Conservation (phyloP, 2,888 invertebrate species). For the Hirtodrosophila trivittata region DNA sequence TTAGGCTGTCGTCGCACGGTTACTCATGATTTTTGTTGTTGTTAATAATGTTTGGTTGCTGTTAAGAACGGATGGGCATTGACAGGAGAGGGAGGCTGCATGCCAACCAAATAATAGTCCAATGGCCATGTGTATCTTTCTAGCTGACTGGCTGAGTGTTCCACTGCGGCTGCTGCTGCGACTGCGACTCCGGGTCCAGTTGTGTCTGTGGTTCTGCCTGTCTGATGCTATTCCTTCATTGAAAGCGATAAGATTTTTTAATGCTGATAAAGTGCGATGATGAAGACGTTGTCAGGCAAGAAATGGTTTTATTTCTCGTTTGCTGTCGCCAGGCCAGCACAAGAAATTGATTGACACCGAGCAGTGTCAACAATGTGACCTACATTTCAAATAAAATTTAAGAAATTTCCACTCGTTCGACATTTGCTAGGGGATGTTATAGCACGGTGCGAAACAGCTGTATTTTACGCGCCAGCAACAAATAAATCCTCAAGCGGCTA, state of each 20-base stretch:
- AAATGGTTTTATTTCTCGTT: slow-evolving; percentile 24
- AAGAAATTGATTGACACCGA: slow-evolving; percentile 50
- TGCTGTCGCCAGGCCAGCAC: slow-evolving; percentile 9
- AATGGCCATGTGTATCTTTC: slow-evolving; percentile 67
- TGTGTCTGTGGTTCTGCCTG: slow-evolving; percentile 14
- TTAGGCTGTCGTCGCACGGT: slow-evolving; percentile 19
- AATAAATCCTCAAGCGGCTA: slow-evolving; percentile 42
- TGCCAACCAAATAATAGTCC: slow-evolving; percentile 59
- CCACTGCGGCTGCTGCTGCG: slow-evolving; percentile 41
- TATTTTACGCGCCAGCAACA: too few species aligned
- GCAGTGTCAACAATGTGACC: slow-evolving; percentile 37
- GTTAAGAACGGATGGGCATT: slow-evolving; percentile 30
- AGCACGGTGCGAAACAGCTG: too few species aligned
- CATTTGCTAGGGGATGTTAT: slow-evolving; percentile 3
- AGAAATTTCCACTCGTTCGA: not conserved
- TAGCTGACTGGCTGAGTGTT: slow-evolving; percentile 34
- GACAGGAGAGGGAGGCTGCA: slow-evolving; percentile 23
- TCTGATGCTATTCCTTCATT: slow-evolving; percentile 57
- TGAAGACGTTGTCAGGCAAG: slow-evolving; percentile 36
- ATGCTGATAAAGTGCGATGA: slow-evolving; percentile 44
- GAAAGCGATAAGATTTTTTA: slow-evolving; percentile 62
- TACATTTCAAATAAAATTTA: slow-evolving; percentile 41
- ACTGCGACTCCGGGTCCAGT: too few species aligned
- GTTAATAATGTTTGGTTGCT: slow-evolving; percentile 66
- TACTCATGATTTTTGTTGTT: slow-evolving; percentile 42